Percentiles rank a stretch among this genome's conserved stretches.
Conservation (phyloP, 2,797 vertebrate genomes). For the Lemur catta region DNA sequence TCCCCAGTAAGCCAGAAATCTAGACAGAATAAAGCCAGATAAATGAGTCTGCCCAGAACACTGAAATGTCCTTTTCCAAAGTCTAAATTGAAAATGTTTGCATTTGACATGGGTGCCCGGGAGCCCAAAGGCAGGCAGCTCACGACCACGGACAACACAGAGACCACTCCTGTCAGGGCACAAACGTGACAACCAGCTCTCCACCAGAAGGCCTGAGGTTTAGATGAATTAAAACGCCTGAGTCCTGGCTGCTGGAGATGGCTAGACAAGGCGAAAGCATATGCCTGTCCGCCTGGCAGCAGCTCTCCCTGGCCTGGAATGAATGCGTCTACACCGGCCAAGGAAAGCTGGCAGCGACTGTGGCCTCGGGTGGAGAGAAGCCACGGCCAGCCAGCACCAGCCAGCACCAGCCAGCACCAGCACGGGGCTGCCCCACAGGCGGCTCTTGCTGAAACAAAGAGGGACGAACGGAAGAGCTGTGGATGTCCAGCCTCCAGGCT, state of each 20-base stretch:
- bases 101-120: neutral
- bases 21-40: conserved; percentile 43
- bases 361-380: conserved; percentile 23
- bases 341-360: conserved; percentile 64
- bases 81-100: conserved; percentile 49
- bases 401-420: conserved; percentile 45
- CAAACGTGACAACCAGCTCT: conserved; percentile 47
- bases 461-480: conserved; percentile 33
- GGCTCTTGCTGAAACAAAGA: conserved; percentile 71
- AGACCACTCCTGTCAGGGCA: conserved; percentile 1
- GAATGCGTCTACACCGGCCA: conserved; percentile 52
- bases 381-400: conserved; percentile 44
- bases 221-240: conserved; percentile 63
- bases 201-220: conserved; percentile 69
- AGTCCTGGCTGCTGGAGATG: conserved; percentile 65
- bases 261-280: conserved; percentile 69
- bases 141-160: neutral
- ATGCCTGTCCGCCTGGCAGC: conserved; percentile 70
- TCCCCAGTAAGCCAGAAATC: conserved; percentile 11
- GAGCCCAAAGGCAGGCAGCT: conserved; percentile 46
- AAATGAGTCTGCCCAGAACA: neutral
- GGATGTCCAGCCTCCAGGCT: conserved; percentile 64
- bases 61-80: conserved; percentile 22
- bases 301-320: conserved; percentile 53
- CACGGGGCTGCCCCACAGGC: conserved; percentile 42